Base-by-base conservation (phyloP, 2,113 vertebrate species). In the Spilogale gracilis region DNA sequence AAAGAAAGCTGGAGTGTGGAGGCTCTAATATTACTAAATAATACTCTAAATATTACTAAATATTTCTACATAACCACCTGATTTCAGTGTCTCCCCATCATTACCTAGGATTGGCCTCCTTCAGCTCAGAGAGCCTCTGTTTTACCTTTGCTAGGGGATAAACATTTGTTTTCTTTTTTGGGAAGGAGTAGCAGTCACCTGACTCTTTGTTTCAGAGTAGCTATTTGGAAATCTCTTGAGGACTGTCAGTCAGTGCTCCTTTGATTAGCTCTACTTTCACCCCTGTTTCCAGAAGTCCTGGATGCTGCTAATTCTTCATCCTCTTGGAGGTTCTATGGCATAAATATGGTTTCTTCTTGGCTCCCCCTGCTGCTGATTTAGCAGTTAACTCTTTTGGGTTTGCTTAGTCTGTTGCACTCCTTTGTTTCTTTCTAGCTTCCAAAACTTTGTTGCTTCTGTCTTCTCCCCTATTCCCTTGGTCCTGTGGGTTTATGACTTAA, bases 241-340 rank as follows among this genome's bases (percentile, higher is more conserved):
- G 69, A 67, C 32, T 80, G 12, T 74, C 25, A 80, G 30, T 58
- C 16, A 89, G 11, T 67, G 67, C 4, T 50, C 6, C 14, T 78
- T 71, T 60, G 60, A 43, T 90, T 91, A 94, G 60, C 30, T 79
- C 45, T 88, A 48, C 21, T 32, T 89, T 94, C 20, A 92, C 32
- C 23, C 1, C 45, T 65, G 27, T 67, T 73, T 89, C 54, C 32
- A 52, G 79, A 92, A 80, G 32, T 58, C 30, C n/a, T 83, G 30
- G 43, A 23, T 79, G 23, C 27, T 94, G 45, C 61, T 54, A 71
- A 69, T 45, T 76, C 21, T 45, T 32, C 21, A 76, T 11, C 1
- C 16, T 38, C 50, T 54, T 83, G 52, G 17, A 23, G 0, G 76
- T 90, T 85, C 73, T 90, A 8, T 67, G 65, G 16, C 17, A 32